These are phyloP conservation scores for Diplosoma virens DNA, from an alignment of 23 tunicate species.

Conservation along the genomic window DNA sequence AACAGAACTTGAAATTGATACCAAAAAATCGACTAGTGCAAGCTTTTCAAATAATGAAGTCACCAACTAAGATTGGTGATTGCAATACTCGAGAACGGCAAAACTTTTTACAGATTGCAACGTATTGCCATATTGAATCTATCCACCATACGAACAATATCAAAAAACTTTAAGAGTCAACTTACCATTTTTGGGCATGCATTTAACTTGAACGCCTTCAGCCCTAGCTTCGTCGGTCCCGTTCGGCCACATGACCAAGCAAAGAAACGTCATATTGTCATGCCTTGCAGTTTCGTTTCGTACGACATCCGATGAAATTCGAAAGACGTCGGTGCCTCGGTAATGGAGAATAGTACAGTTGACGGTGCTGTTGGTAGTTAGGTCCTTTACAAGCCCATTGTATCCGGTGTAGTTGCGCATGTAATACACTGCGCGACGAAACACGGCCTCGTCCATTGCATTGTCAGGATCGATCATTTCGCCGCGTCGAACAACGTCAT, in stretches of 20 bases:
- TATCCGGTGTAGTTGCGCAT: constrained; percentile 3
- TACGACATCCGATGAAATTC: background rate
- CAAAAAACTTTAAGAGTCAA: background rate
- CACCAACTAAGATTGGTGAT: no score
- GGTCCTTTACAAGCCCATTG: constrained; percentile 27
- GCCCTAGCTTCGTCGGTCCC: constrained; percentile 16
- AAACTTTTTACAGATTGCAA: no score
- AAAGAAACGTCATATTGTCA: constrained; percentile 42
- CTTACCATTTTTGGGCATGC: constrained; percentile 51
- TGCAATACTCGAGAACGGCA: no score
- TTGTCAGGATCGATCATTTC: background rate
- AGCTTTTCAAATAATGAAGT: no score
- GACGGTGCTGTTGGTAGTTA: background rate
- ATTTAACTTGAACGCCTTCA: constrained; percentile 24
- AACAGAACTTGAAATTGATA: no score
- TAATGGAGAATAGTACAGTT: constrained; percentile 10
- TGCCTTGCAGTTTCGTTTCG: background rate
- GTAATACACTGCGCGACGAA: constrained; percentile 33
- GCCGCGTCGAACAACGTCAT: constrained; percentile 12
- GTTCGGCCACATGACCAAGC: constrained; percentile 43
- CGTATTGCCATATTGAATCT: no score
- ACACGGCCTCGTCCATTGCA: constrained; percentile 16
- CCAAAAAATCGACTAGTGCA: no score
- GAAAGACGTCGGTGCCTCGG: constrained; percentile 22
- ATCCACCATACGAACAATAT: no score